phyloP scores from a whole-genome alignment of 2,797 vertebrate genomes.

The Anguilla marmorata region DNA sequence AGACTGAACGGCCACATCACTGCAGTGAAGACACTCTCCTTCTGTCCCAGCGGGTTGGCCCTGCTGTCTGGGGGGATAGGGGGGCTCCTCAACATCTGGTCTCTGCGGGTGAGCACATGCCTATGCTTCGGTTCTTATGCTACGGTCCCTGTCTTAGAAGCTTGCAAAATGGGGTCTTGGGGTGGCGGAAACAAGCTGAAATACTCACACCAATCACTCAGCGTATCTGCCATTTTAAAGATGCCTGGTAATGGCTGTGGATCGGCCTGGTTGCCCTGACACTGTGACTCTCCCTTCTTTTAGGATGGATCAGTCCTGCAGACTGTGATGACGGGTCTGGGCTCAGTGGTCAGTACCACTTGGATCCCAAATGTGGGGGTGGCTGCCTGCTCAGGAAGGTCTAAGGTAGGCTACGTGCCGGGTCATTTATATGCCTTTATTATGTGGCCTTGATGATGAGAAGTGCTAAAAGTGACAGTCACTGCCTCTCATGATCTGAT shows the following conservation, averaged over 20 bases:
- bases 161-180: background rate
- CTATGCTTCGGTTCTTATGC: background rate
- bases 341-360: constrained; percentile 72
- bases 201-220: background rate
- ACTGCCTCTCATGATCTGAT: background rate
- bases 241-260: background rate
- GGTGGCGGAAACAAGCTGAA: background rate
- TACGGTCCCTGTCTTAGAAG: background rate
- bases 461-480: background rate
- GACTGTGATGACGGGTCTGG: constrained; percentile 74
- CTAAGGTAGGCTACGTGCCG: constrained; percentile 66
- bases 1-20: constrained; percentile 78
- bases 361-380: constrained; percentile 78
- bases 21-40: constrained; percentile 75
- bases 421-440: background rate
- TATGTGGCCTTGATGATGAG: background rate
- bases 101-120: constrained; percentile 67
- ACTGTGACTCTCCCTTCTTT: constrained; percentile 33
- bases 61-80: constrained; percentile 78
- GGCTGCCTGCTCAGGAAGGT: constrained; percentile 74
- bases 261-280: background rate
- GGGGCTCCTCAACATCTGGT: constrained; percentile 81
- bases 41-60: constrained; percentile 73
- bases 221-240: background rate
- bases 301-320: constrained; percentile 80